Percentiles rank a stretch among this genome's conserved stretches.
phyloP scores from a whole-genome alignment of 2,888 invertebrate genomes.

The Brachyptera putata region DNA sequence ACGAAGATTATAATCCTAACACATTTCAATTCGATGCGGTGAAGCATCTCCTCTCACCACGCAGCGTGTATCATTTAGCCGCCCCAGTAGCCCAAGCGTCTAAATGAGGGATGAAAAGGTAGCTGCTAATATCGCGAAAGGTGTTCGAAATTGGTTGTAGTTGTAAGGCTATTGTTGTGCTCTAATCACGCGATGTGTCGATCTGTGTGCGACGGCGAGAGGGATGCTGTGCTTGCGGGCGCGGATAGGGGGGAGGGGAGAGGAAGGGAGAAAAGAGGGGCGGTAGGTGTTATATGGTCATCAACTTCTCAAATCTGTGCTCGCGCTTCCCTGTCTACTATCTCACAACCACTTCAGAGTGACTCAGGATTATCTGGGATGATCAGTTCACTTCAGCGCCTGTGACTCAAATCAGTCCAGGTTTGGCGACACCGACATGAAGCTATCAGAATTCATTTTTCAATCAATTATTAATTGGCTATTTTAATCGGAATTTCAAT shows the following conservation, averaged over 20 bases:
- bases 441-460: background rate
- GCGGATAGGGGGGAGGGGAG: constrained; percentile 8
- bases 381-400: background rate
- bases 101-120: background rate
- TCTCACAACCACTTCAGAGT: background rate
- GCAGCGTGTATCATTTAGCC: too few species aligned
- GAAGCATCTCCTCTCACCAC: too few species aligned
- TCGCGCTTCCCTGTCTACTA: too few species aligned
- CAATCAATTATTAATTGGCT: background rate
- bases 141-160: constrained; percentile 11
- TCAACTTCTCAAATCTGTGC: constrained; percentile 16
- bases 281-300: constrained; percentile 15
- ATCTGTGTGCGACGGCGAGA: constrained; percentile 6
- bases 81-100: too few species aligned
- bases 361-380: constrained; percentile 1
- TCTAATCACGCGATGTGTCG: constrained; percentile 26
- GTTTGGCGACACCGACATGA: too few species aligned
- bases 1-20: too few species aligned
- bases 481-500: background rate
- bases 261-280: background rate
- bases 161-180: background rate
- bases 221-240: background rate
- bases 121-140: too few species aligned
- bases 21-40: too few species aligned
- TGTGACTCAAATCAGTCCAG: background rate